Conservation (phyloP, 2,888 invertebrate genomes). For the Lasioglossum malachurum region DNA sequence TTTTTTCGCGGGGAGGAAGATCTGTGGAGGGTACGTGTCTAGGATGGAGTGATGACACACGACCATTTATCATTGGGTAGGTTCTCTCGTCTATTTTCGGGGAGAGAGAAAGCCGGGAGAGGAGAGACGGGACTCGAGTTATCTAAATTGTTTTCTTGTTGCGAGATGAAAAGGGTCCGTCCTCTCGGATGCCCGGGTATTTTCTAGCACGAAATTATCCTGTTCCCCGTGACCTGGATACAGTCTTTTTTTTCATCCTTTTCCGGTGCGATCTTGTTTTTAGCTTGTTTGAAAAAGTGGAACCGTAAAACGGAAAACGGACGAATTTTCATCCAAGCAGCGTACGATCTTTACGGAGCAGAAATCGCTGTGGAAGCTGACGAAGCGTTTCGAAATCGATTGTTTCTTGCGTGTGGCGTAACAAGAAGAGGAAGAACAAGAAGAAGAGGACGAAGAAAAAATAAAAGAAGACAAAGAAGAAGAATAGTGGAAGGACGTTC, state of each 20-base stretch:
- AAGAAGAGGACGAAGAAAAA: neutral
- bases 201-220: neutral
- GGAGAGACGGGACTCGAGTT: neutral
- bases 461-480: neutral
- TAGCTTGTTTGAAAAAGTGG: neutral
- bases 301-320: neutral
- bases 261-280: neutral
- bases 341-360: neutral
- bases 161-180: neutral
- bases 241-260: neutral
- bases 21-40: neutral
- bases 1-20: constrained; percentile 7
- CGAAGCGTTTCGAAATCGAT: neutral
- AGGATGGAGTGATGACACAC: constrained; percentile 17
- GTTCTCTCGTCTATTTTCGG: neutral
- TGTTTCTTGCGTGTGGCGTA: neutral
- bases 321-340: neutral
- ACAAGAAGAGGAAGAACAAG: neutral
- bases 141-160: constrained; percentile 1
- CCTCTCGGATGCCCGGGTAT: neutral
- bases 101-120: neutral
- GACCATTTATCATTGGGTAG: neutral
- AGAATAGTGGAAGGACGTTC: neutral
- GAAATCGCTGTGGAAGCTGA: neutral
- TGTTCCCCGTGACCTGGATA: neutral